Conservation (phyloP, 2,797 vertebrate genomes). For the Picus viridis region DNA sequence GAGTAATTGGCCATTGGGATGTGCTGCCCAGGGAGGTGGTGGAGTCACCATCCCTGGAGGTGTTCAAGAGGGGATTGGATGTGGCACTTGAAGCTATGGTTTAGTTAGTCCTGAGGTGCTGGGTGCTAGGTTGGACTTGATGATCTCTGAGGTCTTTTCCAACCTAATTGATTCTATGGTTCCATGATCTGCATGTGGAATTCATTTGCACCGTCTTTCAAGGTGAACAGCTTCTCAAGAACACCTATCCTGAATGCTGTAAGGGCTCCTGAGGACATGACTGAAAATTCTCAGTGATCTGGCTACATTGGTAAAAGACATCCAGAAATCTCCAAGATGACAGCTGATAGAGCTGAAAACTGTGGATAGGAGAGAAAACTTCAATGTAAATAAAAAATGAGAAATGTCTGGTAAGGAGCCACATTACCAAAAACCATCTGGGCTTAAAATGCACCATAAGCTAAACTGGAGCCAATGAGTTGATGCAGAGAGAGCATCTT, state of each 20-base stretch:
- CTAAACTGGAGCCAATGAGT: neutral
- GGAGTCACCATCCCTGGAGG: too few relatives aligned
- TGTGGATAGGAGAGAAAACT: neutral
- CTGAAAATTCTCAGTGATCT: neutral
- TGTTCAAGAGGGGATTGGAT: too few relatives aligned
- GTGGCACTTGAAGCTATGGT: too few relatives aligned
- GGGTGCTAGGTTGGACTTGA: too few relatives aligned
- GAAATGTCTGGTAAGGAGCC: neutral
- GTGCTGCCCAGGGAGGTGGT: too few relatives aligned
- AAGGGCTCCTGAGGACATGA: neutral
- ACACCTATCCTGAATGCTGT: neutral
- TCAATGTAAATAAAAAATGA: neutral
- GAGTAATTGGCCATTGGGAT: too few relatives aligned
- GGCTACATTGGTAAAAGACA: neutral
- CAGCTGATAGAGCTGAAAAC: neutral
- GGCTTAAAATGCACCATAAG: neutral
- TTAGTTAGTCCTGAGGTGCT: too few relatives aligned
- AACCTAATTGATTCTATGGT: too few relatives aligned
- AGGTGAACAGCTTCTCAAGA: neutral
- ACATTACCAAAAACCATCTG: conserved; percentile 12
- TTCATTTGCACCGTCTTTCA: neutral
- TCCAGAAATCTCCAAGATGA: neutral
- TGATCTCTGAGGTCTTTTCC: too few relatives aligned
- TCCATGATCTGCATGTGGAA: neutral
- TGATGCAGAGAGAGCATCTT: neutral